Percentiles rank a stretch among this genome's conserved stretches.
phyloP scores from a whole-genome alignment of 2,797 vertebrate genomes.

The Chrysocyon brachyurus region DNA sequence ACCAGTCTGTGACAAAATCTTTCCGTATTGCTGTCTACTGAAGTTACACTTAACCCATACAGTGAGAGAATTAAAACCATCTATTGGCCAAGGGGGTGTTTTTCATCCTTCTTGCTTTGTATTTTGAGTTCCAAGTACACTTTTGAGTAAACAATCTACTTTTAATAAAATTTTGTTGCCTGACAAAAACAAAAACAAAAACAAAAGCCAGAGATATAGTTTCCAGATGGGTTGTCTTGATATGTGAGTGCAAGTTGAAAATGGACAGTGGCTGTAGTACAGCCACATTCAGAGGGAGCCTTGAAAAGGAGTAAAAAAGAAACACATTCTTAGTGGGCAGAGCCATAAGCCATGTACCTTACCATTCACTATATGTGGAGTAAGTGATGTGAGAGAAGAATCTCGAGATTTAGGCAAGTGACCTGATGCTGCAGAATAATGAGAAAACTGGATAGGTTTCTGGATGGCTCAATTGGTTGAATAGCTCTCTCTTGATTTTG shows the following conservation, averaged over 20 bases:
- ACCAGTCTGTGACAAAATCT: neutral
- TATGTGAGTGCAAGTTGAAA: neutral
- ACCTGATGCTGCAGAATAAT: neutral
- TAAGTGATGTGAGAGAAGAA: neutral
- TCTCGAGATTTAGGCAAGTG: neutral
- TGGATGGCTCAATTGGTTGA: neutral
- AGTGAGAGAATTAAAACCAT: neutral
- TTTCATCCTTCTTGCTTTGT: neutral
- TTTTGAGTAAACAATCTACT: neutral
- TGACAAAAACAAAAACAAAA: neutral
- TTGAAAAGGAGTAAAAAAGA: neutral
- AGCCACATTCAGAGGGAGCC: neutral
- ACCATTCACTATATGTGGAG: neutral
- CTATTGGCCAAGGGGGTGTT: neutral
- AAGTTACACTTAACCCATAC: neutral
- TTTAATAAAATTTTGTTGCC: neutral
- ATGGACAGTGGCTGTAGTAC: neutral
- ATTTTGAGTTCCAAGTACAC: neutral
- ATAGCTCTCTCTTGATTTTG: neutral
- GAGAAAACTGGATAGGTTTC: neutral
- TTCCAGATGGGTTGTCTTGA: neutral
- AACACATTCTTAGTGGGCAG: neutral
- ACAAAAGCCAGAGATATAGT: neutral
- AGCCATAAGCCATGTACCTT: neutral
- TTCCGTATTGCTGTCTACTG: neutral